Conservation (phyloP, 2,888 invertebrate species). For the Alitta virens region DNA sequence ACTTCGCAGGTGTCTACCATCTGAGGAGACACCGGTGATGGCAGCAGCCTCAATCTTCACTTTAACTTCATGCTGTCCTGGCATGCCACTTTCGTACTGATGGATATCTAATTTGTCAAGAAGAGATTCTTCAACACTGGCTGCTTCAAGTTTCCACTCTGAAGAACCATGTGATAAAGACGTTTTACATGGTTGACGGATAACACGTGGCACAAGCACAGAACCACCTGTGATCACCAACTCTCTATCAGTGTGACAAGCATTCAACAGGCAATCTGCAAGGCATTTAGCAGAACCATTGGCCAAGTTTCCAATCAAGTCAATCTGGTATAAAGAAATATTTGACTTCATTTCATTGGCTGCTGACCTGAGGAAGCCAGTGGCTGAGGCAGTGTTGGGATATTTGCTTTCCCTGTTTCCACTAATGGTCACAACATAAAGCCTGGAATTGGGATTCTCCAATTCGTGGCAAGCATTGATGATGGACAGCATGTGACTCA, state of each 20-base stretch:
- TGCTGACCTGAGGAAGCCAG: conserved; percentile 5
- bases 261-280: background rate
- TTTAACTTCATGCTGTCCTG: background rate
- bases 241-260: background rate
- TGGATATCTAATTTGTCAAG: background rate
- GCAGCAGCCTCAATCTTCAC: background rate
- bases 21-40: background rate
- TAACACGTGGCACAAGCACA: background rate
- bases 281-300: background rate
- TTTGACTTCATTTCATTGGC: conserved; percentile 5
- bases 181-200: background rate
- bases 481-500: background rate
- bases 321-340: conserved; percentile 1
- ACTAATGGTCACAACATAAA: background rate
- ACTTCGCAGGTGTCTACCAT: background rate
- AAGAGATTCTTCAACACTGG: background rate
- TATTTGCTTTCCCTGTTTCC: background rate
- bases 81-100: background rate
- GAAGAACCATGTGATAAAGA: background rate
- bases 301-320: background rate
- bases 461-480: background rate
- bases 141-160: conserved; percentile 3
- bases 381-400: background rate
- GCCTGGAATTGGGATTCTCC: background rate
- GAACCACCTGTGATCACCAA: background rate